These are phyloP conservation scores for Pitta sordida DNA, from an alignment of 2,113 vertebrate species.

Conservation along the genomic window DNA sequence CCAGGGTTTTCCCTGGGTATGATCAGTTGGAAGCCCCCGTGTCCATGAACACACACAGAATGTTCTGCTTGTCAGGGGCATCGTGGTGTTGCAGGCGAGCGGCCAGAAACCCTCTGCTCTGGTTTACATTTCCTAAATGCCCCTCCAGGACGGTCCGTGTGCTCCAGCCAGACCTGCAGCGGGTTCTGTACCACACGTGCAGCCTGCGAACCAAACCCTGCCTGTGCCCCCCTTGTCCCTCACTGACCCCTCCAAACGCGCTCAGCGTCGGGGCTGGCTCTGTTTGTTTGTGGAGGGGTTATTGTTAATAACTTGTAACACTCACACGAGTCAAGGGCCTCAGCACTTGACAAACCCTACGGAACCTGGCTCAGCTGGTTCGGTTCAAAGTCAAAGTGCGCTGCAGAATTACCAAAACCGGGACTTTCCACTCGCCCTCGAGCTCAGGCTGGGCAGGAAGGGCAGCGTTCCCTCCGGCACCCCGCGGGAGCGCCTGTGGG, in stretches of 20 bases:
- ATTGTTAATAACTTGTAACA: background rate
- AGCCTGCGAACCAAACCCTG: background rate
- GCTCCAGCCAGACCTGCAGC: background rate
- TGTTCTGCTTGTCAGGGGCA: background rate
- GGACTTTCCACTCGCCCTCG: background rate
- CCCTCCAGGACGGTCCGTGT: background rate
- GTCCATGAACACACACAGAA: background rate
- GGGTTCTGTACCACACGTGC: background rate
- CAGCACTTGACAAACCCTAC: background rate
- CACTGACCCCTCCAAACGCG: background rate
- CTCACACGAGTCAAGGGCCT: background rate
- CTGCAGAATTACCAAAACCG: background rate
- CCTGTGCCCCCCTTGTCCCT: fast-evolving
- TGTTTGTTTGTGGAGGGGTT: background rate
- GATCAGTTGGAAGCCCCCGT: background rate
- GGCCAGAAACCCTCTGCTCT: background rate
- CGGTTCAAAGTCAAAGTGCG: background rate
- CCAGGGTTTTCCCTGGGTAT: background rate
- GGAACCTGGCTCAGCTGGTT: background rate
- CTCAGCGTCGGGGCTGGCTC: too few species aligned
- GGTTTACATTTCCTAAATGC: fast-evolving
- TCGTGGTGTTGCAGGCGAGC: background rate
- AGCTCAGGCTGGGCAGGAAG: fast-evolving
- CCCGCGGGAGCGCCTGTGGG: fast-evolving
- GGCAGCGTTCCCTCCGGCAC: fast-evolving